Base-by-base conservation (phyloP, 1,140 invertebrate species). In the Orchesella cincta region DNA sequence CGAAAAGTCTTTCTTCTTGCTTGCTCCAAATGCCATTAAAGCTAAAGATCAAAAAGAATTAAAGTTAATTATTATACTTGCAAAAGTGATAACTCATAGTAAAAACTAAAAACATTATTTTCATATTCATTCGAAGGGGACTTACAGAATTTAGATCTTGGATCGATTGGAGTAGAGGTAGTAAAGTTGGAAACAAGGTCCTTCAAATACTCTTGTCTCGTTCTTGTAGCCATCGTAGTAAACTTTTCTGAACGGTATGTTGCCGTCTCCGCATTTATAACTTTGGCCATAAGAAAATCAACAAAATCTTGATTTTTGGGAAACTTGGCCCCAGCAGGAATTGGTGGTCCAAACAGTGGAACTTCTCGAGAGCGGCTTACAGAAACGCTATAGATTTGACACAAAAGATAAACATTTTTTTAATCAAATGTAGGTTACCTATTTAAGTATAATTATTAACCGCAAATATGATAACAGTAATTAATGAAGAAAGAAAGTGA, bases 261-360 rank as follows among this genome's bases (percentile, higher is more conserved):
- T 20, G 96, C 96, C 88, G 98, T 98, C 87, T 99, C 97, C 28
- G 94, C 97, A 88, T 99, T 99, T 62, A 99, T 96, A 28, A 97
- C 93, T 91, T 99, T 98, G 54, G 96, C 93, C 78, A 98, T 85
- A 29, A 98, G 88, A 85, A 98, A 96, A 84, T 98, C 94, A 20
- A 93, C 92, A 86, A 99, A 98, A 18, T 91, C 88, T 87, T 94
- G 93, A 75, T 93, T 92, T 87, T 97, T 97, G 16, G 91, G 89
- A 85, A 96, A 98, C 12, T 90, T 90, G 3, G 92, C 93, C 75
- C 92, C 91, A 82, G 93, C 89, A 73, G 93, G 92, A 73, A 99
- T 92, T 0, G 95, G 93, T 20, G 97, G 97, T 35, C 97, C 97
- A 86, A 99, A 99, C 67, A 95, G 90, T 77, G 96, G 93, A 62